phyloP scores from a whole-genome alignment of 2,888 invertebrate genomes.

The Leptinotarsa peninsularis region DNA sequence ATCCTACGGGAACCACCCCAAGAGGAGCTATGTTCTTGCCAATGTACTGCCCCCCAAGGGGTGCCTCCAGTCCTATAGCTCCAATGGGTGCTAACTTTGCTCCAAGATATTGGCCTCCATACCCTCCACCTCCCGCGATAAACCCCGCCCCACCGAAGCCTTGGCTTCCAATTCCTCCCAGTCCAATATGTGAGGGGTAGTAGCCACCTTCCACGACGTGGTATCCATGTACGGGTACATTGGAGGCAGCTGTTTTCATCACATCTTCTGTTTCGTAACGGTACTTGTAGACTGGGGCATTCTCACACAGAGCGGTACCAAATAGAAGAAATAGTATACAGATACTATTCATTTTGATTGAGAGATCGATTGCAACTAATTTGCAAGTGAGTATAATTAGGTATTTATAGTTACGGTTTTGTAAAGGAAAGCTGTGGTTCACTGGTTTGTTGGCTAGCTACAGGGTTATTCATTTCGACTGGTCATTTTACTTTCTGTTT shows the following conservation, averaged over 20 bases:
- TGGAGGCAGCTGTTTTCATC: slow-evolving; percentile 62
- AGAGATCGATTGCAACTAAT: slow-evolving; percentile 30
- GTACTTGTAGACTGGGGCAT: slow-evolving; percentile 60
- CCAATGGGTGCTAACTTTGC: slow-evolving; percentile 18
- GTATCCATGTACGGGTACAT: slow-evolving; percentile 67
- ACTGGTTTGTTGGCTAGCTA: slow-evolving; percentile 41
- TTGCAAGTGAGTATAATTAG: slow-evolving; percentile 34
- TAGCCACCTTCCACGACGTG: slow-evolving; percentile 73
- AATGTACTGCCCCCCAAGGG: slow-evolving; percentile 3
- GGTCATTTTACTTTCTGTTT: slow-evolving; percentile 23
- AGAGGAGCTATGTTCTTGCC: slow-evolving; percentile 18
- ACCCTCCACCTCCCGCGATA: slow-evolving; percentile 55
- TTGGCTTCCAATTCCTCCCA: slow-evolving; percentile 18
- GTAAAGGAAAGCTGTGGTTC: slow-evolving; percentile 51
- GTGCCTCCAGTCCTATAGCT: slow-evolving; percentile 5
- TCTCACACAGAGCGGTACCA: slow-evolving; percentile 11
- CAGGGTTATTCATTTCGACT: slow-evolving; percentile 34
- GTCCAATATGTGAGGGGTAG: slow-evolving; percentile 63
- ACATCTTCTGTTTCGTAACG: slow-evolving; percentile 63
- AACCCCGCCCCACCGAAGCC: slow-evolving; percentile 55
- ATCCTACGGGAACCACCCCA: slow-evolving; percentile 6
- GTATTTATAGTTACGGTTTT: slow-evolving; percentile 49
- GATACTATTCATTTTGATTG: slow-evolving; percentile 26
- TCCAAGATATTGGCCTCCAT: slow-evolving; percentile 27
- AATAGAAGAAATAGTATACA: slow-evolving; percentile 18